Conservation (phyloP, 2,797 vertebrate species). For the Paramormyrops hopkinsi region DNA sequence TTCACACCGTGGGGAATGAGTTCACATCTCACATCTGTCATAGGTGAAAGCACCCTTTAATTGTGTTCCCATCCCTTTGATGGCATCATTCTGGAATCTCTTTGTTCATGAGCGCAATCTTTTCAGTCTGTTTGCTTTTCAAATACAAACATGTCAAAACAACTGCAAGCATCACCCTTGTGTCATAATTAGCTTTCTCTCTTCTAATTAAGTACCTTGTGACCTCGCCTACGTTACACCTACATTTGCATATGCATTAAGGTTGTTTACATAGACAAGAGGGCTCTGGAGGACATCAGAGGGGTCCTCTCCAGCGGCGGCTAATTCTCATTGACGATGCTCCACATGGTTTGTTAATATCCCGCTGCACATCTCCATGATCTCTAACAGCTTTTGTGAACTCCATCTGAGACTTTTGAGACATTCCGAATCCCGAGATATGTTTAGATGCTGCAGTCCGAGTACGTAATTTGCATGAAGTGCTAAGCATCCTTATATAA, state of each 20-base stretch:
- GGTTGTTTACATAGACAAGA: background rate
- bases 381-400: background rate
- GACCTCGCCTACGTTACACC: background rate
- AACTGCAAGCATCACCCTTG: background rate
- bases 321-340: background rate
- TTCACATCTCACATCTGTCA: conserved; percentile 4
- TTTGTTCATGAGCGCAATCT: background rate
- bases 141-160: background rate
- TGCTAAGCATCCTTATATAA: background rate
- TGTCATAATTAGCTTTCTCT: background rate
- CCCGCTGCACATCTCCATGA: background rate
- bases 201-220: background rate
- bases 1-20: background rate
- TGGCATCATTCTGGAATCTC: background rate
- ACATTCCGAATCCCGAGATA: background rate
- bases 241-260: background rate
- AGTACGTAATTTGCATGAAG: background rate
- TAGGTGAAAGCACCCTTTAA: background rate
- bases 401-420: background rate
- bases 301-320: background rate
- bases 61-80: background rate
- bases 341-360: background rate
- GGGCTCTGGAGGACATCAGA: background rate
- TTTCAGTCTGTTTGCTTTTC: background rate
- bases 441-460: background rate